phyloP scores from a whole-genome alignment of 2,797 vertebrate species.

The Sparidentex hasta region DNA sequence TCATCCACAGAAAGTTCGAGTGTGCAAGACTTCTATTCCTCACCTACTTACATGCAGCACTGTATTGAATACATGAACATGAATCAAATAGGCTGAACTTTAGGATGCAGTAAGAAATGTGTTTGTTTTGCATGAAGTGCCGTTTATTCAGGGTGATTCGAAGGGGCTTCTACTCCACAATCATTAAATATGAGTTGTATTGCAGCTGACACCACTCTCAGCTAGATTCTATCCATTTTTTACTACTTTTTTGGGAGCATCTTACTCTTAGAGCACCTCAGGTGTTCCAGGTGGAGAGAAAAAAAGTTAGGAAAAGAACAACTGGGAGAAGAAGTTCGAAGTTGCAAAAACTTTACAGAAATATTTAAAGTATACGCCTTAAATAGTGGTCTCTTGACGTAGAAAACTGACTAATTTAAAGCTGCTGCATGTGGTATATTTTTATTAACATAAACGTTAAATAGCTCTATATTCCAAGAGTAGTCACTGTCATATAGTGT shows the following conservation, averaged over 20 bases:
- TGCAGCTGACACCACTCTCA: conserved; percentile 10
- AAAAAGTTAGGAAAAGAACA: conserved; percentile 6
- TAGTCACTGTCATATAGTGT: no score
- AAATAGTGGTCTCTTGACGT: not conserved
- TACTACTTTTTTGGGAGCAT: not conserved
- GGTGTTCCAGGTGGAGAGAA: not conserved
- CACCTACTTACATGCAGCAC: not conserved
- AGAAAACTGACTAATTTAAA: not conserved
- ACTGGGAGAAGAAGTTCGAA: not conserved
- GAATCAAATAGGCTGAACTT: not conserved
- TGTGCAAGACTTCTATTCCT: no score
- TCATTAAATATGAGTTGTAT: conserved; percentile 28
- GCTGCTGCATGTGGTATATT: not conserved
- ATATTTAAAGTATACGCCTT: not conserved
- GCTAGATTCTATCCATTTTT: conserved; percentile 1
- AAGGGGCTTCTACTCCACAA: not conserved
- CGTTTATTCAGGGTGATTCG: not conserved
- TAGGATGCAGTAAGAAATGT: not conserved
- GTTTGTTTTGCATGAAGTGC: not conserved
- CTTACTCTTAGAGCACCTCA: not conserved
- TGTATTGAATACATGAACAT: not conserved
- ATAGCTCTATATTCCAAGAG: no score
- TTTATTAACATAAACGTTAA: no score
- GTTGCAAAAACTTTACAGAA: not conserved
- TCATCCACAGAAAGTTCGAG: not conserved